Evolutionary conservation across 2,888 invertebrate genomes (phyloP).

Genomic region (Electrophaes corylata): DNA sequence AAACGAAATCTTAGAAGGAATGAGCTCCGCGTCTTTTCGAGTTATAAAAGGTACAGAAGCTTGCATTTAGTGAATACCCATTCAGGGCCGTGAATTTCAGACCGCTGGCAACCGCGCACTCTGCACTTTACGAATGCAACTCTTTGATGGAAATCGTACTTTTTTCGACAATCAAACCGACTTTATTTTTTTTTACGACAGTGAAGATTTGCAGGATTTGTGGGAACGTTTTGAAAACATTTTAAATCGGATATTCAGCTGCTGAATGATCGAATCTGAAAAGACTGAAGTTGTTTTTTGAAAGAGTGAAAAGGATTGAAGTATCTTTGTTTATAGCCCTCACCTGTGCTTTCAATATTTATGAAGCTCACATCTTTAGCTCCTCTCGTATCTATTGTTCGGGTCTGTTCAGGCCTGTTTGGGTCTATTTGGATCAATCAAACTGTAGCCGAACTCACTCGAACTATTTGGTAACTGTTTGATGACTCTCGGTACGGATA

Average conservation of each 20-base stretch:
- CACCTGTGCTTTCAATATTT: neutral
- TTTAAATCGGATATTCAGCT: slow-evolving; percentile 29
- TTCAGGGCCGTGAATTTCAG: slow-evolving; percentile 75
- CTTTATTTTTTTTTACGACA: slow-evolving; percentile 54
- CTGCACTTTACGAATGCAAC: slow-evolving; percentile 77
- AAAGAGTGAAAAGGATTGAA: neutral
- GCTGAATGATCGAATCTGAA: slow-evolving; percentile 24
- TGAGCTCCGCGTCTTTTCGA: slow-evolving; percentile 74
- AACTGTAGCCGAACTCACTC: too few relatives aligned
- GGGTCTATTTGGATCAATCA: too few relatives aligned
- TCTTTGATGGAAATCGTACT: slow-evolving; percentile 71
- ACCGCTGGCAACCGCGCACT: slow-evolving; percentile 63
- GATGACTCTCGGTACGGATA: too few relatives aligned
- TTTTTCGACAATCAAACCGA: slow-evolving; percentile 77
- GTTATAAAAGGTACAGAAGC: slow-evolving; percentile 76
- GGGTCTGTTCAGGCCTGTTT: too few relatives aligned
- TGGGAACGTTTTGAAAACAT: slow-evolving; percentile 36
- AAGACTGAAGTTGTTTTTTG: neutral
- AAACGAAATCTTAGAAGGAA: slow-evolving; percentile 68
- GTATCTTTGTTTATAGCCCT: neutral
- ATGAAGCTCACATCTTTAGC: too few relatives aligned
- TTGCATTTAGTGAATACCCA: slow-evolving; percentile 80
- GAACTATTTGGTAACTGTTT: too few relatives aligned
- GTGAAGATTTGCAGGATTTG: slow-evolving; percentile 45
- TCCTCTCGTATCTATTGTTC: too few relatives aligned